Percentiles rank a stretch among this genome's conserved stretches.
These are phyloP conservation scores for Thryonomys swinderianus DNA, from an alignment of 2,113 vertebrate species.

Conservation along the genomic window DNA sequence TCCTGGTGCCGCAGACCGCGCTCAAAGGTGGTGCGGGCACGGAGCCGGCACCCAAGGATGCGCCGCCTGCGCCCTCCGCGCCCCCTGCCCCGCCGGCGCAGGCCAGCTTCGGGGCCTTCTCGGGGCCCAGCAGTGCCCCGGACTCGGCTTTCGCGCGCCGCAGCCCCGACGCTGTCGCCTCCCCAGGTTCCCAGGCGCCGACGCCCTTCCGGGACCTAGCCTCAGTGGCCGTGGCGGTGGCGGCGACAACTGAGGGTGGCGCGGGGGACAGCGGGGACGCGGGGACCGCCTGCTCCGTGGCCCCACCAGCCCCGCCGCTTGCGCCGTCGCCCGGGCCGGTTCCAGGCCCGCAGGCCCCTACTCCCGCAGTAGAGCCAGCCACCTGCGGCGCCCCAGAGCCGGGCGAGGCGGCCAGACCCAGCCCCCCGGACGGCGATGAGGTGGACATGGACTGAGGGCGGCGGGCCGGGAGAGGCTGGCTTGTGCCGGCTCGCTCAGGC, in stretches of 20 bases:
- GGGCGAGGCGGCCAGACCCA: conserved; percentile 84
- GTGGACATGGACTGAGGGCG: conserved; percentile 93
- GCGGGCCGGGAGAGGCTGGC: not conserved
- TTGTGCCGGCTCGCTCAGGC: not conserved
- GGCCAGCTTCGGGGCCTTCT: conserved; percentile 79
- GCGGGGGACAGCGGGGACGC: conserved; percentile 37
- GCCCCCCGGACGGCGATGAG: conserved; percentile 89
- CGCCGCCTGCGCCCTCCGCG: conserved; percentile 74
- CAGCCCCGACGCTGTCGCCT: conserved; percentile 63
- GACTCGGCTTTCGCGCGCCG: conserved; percentile 81
- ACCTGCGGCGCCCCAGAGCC: conserved; percentile 81
- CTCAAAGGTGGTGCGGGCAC: conserved; percentile 86
- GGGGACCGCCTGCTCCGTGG: not conserved
- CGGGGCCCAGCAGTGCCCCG: conserved; percentile 74
- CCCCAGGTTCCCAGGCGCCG: conserved; percentile 46
- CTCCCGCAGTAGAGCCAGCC: conserved; percentile 86
- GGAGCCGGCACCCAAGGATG: conserved; percentile 81
- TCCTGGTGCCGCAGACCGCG: conserved; percentile 95
- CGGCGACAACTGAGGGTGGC: not conserved
- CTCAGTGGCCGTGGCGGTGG: not conserved
- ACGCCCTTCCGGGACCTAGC: conserved; percentile 61
- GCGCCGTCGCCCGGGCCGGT: conserved; percentile 80
- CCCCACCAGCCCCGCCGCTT: conserved; percentile 40
- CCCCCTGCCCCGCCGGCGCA: conserved; percentile 78
- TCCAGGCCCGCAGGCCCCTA: conserved; percentile 53